Base-by-base conservation (phyloP, 2,797 vertebrate genomes). In the Rhinella marina region DNA sequence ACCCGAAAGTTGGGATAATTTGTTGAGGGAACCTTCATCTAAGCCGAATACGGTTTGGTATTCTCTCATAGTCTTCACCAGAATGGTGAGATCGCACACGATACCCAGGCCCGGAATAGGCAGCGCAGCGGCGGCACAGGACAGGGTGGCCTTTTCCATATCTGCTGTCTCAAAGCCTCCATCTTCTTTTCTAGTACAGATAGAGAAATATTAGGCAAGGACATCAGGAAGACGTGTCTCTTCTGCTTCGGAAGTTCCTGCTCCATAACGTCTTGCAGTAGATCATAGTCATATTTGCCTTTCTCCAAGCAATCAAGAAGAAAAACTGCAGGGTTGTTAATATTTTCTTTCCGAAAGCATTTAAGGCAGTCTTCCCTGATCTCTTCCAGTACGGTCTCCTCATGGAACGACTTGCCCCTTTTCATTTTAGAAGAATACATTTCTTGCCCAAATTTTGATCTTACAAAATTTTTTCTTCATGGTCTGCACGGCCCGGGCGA, bases 401-500 rank as follows among this genome's bases (percentile, higher is more conserved):
- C 81, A 21, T 52, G n/a, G 50, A 27, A 70, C 9, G 48, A 1
- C n/a, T 70, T 70, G 0, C 5, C 0, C 25, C 25, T 68, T 11
- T 27, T 12, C 2, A 0, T 52, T 29, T 2, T 16, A 11, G 10
- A 25, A 17, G 23, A 5, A 52, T 8, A 1, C 48, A 82, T 2
- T 17, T 70, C 81, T 11, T 4, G 1, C 16, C 17, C 81, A 11
- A 82, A 11, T 66, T 82, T 82, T 13, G 81, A 82, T 21, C 81
- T 50, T n/a, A 82, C 62, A 70, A 70, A 82, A 82, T 16, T 82
- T 82, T n/a, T 82, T 82, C 0, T 54, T 21, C 81, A 54, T 70
- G n/a, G 1, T 14, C 1, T 70, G 62, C 48, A 82, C 56, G 7
- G 13, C 48, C 17, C 8, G 4, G 12, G 64, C 62, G 23, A 82